A percentile compares a stretch with the other conserved stretches of the same genome.
Conservation (phyloP, 2,888 invertebrate species). For the Flexamia atlantica region DNA sequence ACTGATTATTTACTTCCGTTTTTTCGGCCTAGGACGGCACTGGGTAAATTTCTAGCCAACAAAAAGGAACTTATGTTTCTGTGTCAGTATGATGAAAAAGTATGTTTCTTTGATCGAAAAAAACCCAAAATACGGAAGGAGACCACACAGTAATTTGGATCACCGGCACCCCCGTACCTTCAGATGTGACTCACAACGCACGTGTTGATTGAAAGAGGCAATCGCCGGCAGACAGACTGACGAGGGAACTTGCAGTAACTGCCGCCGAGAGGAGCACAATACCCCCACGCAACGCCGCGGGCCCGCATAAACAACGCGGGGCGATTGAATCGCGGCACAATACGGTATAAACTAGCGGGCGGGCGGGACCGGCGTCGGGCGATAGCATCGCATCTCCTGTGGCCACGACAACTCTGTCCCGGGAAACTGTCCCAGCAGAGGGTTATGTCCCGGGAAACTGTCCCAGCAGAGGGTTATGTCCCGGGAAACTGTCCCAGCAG, state of each 20-base stretch:
- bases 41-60: too few species aligned
- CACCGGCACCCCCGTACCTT: not conserved
- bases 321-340: slow-evolving; percentile 30
- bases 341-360: slow-evolving; percentile 41
- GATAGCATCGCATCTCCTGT: slow-evolving; percentile 24
- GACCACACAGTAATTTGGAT: too few species aligned
- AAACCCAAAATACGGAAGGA: too few species aligned
- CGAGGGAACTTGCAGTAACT: slow-evolving; percentile 16
- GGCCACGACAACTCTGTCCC: slow-evolving; percentile 24
- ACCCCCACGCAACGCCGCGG: slow-evolving; percentile 10
- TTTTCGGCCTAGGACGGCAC: too few species aligned
- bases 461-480: not conserved
- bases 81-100: too few species aligned
- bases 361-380: not conserved
- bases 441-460: not conserved
- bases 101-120: too few species aligned
- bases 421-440: too few species aligned
- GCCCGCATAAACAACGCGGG: slow-evolving; percentile 11
- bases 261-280: not conserved
- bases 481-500: too few species aligned
- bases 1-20: too few species aligned
- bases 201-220: slow-evolving; percentile 13
- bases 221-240: not conserved
- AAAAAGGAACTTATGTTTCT: too few species aligned
- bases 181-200: not conserved